These are phyloP conservation scores for Danionella cerebrum DNA, from an alignment of 2,113 vertebrate genomes.

Conservation along the genomic window DNA sequence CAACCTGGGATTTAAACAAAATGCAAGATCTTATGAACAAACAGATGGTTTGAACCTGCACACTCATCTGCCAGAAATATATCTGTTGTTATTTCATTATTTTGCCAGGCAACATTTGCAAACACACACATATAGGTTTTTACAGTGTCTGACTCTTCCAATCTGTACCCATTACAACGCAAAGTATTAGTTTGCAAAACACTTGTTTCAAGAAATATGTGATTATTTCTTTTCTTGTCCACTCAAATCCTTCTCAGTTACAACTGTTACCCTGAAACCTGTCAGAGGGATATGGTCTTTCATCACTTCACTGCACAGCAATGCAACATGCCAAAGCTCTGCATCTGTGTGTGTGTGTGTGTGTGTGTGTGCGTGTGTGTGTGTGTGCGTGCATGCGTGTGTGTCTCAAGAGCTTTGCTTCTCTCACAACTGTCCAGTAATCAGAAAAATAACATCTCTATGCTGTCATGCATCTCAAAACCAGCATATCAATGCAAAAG, in stretches of 20 bases:
- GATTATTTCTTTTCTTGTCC: background rate
- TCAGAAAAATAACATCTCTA: background rate
- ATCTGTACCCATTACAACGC: too few species aligned
- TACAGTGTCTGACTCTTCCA: too few species aligned
- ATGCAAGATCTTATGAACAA: too few species aligned
- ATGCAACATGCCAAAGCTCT: background rate
- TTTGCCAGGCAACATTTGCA: too few species aligned
- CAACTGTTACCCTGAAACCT: background rate
- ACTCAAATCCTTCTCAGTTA: background rate
- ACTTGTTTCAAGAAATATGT: too few species aligned
- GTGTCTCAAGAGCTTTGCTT: background rate
- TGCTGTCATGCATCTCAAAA: background rate
- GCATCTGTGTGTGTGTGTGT: background rate
- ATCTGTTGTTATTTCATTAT: too few species aligned
- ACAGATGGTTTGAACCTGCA: too few species aligned
- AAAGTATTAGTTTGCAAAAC: too few species aligned
- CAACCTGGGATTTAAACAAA: too few species aligned
- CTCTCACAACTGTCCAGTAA: background rate
- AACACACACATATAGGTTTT: too few species aligned
- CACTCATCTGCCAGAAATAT: too few species aligned
- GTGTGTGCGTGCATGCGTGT: background rate
- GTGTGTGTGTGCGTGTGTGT: background rate
- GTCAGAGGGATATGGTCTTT: background rate
- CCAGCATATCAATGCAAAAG: conserved; percentile 9
- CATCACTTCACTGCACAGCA: background rate